A percentile compares a stretch with the other conserved stretches of the same genome.
Conservation (phyloP, 2,797 vertebrate genomes). For the Sebastes kiyomatsui region DNA sequence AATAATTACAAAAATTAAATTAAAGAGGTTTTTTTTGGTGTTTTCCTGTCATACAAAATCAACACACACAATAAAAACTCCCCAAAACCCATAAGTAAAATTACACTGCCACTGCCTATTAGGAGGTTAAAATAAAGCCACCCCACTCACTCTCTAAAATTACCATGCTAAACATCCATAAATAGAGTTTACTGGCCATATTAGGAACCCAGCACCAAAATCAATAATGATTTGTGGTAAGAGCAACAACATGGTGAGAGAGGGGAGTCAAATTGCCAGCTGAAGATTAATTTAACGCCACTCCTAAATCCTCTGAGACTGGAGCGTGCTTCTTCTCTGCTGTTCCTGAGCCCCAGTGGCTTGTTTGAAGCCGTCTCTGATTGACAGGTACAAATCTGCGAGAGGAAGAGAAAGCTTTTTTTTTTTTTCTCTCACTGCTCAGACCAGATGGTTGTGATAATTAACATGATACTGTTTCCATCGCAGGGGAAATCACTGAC, state of each 20-base stretch:
- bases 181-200: conserved; percentile 60
- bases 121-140: conserved; percentile 22
- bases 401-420: conserved; percentile 76
- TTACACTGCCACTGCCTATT: neutral
- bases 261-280: conserved; percentile 80
- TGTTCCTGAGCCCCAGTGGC: conserved; percentile 78
- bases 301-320: conserved; percentile 82
- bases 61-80: neutral
- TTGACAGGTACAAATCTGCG: conserved; percentile 87
- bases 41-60: no score
- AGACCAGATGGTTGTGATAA: conserved; percentile 89
- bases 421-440: conserved; percentile 48
- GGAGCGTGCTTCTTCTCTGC: conserved; percentile 76
- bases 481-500: conserved; percentile 86
- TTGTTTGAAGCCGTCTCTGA: conserved; percentile 82
- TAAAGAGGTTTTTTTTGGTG: no score
- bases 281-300: conserved; percentile 85
- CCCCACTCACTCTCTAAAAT: conserved; percentile 24
- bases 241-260: conserved; percentile 72
- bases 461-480: conserved; percentile 88
- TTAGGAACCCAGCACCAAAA: conserved; percentile 66
- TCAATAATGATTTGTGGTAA: conserved; percentile 75
- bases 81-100: neutral
- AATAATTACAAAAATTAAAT: neutral
- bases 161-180: conserved; percentile 54